These are phyloP conservation scores for Sporophila hypoxantha DNA, from an alignment of 2,113 vertebrate species.

Conservation along the genomic window DNA sequence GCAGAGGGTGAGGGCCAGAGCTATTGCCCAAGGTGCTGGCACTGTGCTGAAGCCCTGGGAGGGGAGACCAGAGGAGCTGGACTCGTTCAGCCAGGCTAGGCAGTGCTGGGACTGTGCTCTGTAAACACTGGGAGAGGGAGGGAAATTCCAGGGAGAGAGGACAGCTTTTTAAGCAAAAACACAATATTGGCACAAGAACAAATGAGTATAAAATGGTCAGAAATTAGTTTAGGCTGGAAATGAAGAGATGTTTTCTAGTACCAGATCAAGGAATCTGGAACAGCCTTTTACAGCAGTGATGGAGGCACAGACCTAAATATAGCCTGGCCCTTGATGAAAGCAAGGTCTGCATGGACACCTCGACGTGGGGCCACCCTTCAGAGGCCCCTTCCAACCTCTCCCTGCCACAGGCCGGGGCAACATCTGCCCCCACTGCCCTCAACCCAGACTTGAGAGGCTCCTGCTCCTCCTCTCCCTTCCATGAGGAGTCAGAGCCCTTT, in stretches of 20 bases:
- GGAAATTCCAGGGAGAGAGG: conserved; percentile 25
- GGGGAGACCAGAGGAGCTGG: background rate
- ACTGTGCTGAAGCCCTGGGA: background rate
- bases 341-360: background rate
- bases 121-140: conserved; percentile 29
- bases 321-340: background rate
- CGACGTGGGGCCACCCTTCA: background rate
- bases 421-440: background rate
- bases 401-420: background rate
- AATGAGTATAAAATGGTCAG: conserved; percentile 37
- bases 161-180: conserved; percentile 37
- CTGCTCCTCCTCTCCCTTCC: background rate
- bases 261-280: conserved; percentile 31
- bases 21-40: background rate
- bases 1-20: background rate
- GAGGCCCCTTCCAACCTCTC: background rate
- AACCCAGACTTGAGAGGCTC: background rate
- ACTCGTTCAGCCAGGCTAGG: background rate
- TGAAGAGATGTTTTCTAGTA: conserved; percentile 9
- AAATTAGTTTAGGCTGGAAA: conserved; percentile 53
- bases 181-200: conserved; percentile 51
- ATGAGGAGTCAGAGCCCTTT: background rate
- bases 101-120: background rate
- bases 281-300: background rate
- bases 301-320: conserved; percentile 23